A percentile compares a stretch with the other conserved stretches of the same genome.
These are phyloP conservation scores for Anniella stebbinsi DNA, from an alignment of 2,797 vertebrate species.

Conservation along the genomic window DNA sequence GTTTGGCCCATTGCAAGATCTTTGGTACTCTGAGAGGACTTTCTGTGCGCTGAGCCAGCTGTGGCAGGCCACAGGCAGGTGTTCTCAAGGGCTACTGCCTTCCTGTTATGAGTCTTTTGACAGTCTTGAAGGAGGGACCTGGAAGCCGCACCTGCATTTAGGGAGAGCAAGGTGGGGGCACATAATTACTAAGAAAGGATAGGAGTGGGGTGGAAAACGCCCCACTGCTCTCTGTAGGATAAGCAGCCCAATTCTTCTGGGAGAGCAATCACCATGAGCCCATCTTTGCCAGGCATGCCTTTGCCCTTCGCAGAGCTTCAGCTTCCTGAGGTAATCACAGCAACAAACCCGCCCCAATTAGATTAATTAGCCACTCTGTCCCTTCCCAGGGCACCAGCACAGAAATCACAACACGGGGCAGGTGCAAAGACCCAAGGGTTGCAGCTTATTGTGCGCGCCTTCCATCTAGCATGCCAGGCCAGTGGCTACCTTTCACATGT, in stretches of 20 bases:
- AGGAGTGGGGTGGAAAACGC: neutral
- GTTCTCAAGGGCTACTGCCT: too few species aligned
- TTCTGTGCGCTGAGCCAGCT: too few species aligned
- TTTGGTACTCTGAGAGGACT: too few species aligned
- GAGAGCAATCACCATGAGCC: neutral
- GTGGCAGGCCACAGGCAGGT: too few species aligned
- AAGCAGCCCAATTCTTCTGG: neutral
- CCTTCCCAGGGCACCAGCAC: neutral
- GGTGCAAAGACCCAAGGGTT: neutral
- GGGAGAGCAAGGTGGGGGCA: too few species aligned
- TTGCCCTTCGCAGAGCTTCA: too few species aligned
- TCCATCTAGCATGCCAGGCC: neutral
- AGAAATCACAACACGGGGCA: neutral
- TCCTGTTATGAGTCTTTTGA: too few species aligned
- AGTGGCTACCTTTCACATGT: neutral
- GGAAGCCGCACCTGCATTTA: too few species aligned
- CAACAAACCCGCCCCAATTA: constrained; percentile 8
- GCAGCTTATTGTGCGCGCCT: too few species aligned
- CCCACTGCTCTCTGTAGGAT: neutral
- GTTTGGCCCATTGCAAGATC: too few species aligned
- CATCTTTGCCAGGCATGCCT: neutral
- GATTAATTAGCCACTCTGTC: constrained; percentile 20
- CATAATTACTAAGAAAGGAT: too few species aligned
- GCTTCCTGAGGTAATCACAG: neutral
- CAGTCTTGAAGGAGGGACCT: too few species aligned